These are phyloP conservation scores for Clivina fossor DNA, from an alignment of 2,888 invertebrate genomes.

Conservation along the genomic window DNA sequence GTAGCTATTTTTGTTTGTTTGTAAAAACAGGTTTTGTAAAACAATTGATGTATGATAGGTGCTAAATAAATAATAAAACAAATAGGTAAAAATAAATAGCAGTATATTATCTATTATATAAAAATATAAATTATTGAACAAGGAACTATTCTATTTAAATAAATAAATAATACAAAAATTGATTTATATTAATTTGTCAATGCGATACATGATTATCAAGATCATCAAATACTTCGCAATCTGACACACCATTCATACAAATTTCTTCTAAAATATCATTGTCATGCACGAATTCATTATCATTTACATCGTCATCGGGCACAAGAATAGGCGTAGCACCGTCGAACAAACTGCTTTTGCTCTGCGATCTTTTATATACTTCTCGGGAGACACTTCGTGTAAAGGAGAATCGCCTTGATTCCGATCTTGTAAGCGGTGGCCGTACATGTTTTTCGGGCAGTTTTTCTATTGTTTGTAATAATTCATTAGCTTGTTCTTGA, in stretches of 20 bases:
- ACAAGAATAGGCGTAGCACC: constrained; percentile 60
- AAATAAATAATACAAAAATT: too few species aligned
- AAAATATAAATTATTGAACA: too few species aligned
- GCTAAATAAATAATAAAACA: too few species aligned
- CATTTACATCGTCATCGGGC: constrained; percentile 50
- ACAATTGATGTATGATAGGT: too few species aligned
- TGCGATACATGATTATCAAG: too few species aligned
- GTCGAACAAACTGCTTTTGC: constrained; percentile 57
- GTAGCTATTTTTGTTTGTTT: too few species aligned
- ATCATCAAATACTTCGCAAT: constrained; percentile 24
- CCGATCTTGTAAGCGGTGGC: constrained; percentile 56
- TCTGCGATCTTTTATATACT: constrained; percentile 56
- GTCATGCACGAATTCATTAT: constrained; percentile 21
- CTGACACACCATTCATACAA: constrained; percentile 19
- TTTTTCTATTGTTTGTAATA: constrained; percentile 53
- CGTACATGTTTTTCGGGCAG: constrained; percentile 53
- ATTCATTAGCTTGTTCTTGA: constrained; percentile 60
- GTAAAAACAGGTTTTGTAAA: too few species aligned
- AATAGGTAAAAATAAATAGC: too few species aligned
- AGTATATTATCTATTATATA: too few species aligned
- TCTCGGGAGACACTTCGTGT: constrained; percentile 60
- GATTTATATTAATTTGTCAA: too few species aligned
- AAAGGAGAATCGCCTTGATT: constrained; percentile 60
- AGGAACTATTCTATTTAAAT: too few species aligned
- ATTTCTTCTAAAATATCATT: constrained; percentile 19